Conservation (phyloP, 2,113 vertebrate species). For the Myanophis thanlyinensis region DNA sequence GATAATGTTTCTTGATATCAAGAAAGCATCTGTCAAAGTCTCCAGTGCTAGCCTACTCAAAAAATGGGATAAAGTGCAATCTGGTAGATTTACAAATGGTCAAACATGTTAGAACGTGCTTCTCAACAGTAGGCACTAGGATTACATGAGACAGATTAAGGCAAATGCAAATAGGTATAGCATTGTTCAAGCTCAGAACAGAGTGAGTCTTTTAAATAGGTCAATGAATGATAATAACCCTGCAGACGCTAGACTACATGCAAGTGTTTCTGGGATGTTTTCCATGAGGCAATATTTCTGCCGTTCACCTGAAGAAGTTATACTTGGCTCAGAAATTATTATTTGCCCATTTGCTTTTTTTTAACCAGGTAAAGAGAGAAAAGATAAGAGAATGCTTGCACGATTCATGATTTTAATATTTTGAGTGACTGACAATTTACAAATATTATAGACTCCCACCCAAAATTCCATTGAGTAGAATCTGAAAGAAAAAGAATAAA, state of each 20-base stretch:
- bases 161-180: slow-evolving; percentile 25
- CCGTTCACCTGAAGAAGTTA: slow-evolving; percentile 45
- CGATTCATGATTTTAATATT: slow-evolving; percentile 43
- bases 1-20: not conserved
- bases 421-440: slow-evolving; percentile 13
- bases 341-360: slow-evolving; percentile 42
- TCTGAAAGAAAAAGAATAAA: not conserved
- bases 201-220: slow-evolving; percentile 55
- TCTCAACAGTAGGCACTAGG: not conserved
- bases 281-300: slow-evolving; percentile 51
- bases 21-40: not conserved
- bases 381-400: not conserved
- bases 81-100: not conserved
- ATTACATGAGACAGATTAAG: slow-evolving; percentile 45
- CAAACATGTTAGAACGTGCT: not conserved
- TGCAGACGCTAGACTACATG: slow-evolving; percentile 22
- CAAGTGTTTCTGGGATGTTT: slow-evolving; percentile 51
- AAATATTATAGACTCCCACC: not conserved
- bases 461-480: not conserved
- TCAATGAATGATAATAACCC: slow-evolving; percentile 63
- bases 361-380: slow-evolving; percentile 41
- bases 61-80: not conserved
- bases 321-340: slow-evolving; percentile 35
- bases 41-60: not conserved
- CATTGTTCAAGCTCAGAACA: slow-evolving; percentile 40